These are phyloP conservation scores for Streptopelia turtur DNA, from an alignment of 2,797 vertebrate species.

Conservation along the genomic window DNA sequence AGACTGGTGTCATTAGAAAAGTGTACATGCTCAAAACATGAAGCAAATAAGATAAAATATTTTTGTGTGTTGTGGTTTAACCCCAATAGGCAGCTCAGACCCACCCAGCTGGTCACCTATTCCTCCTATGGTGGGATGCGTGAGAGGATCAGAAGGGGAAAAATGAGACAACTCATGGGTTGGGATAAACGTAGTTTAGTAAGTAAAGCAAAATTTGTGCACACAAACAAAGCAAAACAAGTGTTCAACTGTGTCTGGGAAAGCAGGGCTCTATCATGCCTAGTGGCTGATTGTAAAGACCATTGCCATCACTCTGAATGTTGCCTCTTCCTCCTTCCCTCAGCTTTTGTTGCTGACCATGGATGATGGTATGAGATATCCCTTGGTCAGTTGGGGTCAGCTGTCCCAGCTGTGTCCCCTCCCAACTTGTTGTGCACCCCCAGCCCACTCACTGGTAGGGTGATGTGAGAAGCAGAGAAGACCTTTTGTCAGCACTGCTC, in stretches of 20 bases:
- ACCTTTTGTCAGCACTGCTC: not conserved
- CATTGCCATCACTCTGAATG: fast-evolving
- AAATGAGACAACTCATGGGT: not conserved
- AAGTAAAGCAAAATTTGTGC: not conserved
- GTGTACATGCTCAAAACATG: not conserved
- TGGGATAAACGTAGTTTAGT: not conserved
- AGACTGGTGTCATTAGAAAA: slow-evolving; percentile 11
- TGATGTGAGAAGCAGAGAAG: not conserved
- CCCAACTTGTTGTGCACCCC: fast-evolving
- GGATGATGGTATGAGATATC: no score
- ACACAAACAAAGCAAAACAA: not conserved
- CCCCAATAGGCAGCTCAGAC: not conserved
- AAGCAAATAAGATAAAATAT: not conserved
- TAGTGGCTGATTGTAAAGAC: fast-evolving
- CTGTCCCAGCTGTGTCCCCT: not conserved
- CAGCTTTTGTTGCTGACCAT: not conserved
- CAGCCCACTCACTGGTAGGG: fast-evolving
- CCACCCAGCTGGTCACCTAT: not conserved
- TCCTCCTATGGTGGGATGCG: not conserved
- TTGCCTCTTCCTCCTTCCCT: not conserved
- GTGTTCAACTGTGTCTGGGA: not conserved
- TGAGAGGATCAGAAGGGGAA: not conserved
- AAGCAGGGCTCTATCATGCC: fast-evolving
- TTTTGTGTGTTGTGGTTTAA: not conserved
- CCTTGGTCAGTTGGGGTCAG: not conserved